Evolutionary conservation across 2,888 invertebrate species (phyloP).

Genomic region (Coenonympha glycerion): DNA sequence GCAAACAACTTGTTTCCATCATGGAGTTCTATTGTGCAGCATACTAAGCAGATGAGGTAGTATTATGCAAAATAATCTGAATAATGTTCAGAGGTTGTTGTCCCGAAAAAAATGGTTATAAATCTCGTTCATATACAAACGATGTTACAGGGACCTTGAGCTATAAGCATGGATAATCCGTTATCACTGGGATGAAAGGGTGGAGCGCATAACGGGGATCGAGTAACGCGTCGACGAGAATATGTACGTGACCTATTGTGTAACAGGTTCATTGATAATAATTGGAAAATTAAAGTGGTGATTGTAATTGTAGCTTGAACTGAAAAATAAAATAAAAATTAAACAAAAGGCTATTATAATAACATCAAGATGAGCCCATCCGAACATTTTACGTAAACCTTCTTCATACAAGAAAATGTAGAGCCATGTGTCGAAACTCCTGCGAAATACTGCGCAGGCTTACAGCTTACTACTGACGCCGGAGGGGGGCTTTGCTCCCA

Average conservation of each 20-base stretch:
- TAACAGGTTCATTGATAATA: not conserved
- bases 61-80: not conserved
- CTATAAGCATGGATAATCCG: not conserved
- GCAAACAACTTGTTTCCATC: too few species aligned
- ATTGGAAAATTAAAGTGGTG: too few species aligned
- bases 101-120: not conserved
- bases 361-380: too few species aligned
- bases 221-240: not conserved
- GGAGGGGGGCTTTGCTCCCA: too few species aligned
- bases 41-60: not conserved
- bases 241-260: not conserved
- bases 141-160: not conserved
- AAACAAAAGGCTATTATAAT: too few species aligned
- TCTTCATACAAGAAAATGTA: too few species aligned
- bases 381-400: too few species aligned
- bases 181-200: conserved; percentile 1
- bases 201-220: not conserved
- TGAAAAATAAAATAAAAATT: too few species aligned
- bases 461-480: too few species aligned
- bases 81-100: not conserved
- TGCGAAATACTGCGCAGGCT: too few species aligned
- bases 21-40: not conserved
- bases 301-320: too few species aligned
- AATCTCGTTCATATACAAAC: conserved; percentile 2
- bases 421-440: too few species aligned